These are phyloP conservation scores for Coturnix japonica DNA, from an alignment of 2,113 vertebrate genomes.

Conservation along the genomic window DNA sequence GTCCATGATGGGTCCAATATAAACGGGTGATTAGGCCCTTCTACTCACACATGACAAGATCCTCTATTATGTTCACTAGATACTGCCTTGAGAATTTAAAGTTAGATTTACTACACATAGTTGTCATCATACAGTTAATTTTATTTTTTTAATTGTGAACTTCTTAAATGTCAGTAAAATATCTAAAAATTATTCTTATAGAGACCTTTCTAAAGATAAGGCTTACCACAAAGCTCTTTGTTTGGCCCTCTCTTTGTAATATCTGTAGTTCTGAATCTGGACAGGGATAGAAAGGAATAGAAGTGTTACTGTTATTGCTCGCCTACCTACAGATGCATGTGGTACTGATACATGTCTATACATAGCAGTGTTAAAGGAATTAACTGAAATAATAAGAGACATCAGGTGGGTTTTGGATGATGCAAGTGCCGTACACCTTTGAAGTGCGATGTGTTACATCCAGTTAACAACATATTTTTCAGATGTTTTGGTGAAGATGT, in stretches of 20 bases:
- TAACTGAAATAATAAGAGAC: not conserved
- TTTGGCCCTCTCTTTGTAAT: not conserved
- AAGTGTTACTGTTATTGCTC: not conserved
- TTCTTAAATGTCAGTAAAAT: slow-evolving; percentile 60
- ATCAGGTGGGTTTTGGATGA: not conserved
- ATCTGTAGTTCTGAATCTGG: not conserved
- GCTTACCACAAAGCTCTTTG: not conserved
- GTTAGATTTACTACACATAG: not conserved
- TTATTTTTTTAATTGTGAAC: not conserved
- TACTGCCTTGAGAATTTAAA: slow-evolving; percentile 39
- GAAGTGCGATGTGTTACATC: not conserved
- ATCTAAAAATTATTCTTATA: slow-evolving; percentile 16
- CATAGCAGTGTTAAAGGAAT: not conserved
- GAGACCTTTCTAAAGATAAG: not conserved
- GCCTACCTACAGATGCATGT: fast-evolving
- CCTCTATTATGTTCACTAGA: not conserved
- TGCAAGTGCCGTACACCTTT: not conserved
- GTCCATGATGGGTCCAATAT: not conserved
- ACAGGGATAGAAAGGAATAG: not conserved
- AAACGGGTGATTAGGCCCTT: not conserved
- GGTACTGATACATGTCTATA: not conserved
- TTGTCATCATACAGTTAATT: slow-evolving; percentile 40
- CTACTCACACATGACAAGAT: slow-evolving; percentile 21
- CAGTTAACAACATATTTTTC: slow-evolving; percentile 62
- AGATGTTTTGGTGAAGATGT: slow-evolving; percentile 98